These are phyloP conservation scores for Poeciliopsis retropinna DNA, from an alignment of 2,113 vertebrate species.

Conservation along the genomic window DNA sequence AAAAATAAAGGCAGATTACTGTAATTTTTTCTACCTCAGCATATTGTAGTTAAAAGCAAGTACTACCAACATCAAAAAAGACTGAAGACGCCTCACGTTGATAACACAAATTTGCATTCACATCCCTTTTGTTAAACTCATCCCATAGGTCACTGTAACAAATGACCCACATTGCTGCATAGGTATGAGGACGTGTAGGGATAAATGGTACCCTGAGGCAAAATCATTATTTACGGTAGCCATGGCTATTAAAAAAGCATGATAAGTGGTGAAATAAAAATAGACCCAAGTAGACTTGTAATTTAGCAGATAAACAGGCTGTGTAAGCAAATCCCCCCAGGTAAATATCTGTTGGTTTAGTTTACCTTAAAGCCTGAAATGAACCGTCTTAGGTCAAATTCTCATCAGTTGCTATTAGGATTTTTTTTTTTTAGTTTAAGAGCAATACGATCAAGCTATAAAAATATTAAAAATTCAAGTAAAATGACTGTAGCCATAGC, in stretches of 20 bases:
- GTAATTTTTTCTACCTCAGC: conserved; percentile 32
- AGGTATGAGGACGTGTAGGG: conserved; percentile 27
- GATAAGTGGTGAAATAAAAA: conserved; percentile 37
- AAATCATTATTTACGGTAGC: conserved; percentile 45
- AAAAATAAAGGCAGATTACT: conserved; percentile 7
- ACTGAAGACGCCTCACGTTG: not conserved
- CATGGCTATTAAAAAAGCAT: conserved; percentile 40
- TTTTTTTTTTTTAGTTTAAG: not conserved
- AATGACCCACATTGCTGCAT: conserved; percentile 41
- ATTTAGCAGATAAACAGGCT: conserved; percentile 33
- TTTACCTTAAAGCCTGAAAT: conserved; percentile 30
- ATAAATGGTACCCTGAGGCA: conserved; percentile 45
- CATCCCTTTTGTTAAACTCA: not conserved
- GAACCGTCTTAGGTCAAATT: not conserved
- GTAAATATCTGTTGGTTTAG: conserved; percentile 16
- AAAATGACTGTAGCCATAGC: not conserved
- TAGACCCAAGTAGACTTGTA: conserved; percentile 12
- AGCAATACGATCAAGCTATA: not conserved
- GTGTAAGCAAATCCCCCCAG: conserved; percentile 15
- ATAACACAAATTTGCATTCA: not conserved
- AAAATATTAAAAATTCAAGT: not conserved
- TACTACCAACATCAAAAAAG: conserved; percentile 21
- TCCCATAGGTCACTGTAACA: conserved; percentile 25
- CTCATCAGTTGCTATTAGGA: not conserved
- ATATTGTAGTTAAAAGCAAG: conserved; percentile 44